Evolutionary conservation across 2,797 vertebrate species (phyloP).

Genomic region (Pseudochirops cupreus): DNA sequence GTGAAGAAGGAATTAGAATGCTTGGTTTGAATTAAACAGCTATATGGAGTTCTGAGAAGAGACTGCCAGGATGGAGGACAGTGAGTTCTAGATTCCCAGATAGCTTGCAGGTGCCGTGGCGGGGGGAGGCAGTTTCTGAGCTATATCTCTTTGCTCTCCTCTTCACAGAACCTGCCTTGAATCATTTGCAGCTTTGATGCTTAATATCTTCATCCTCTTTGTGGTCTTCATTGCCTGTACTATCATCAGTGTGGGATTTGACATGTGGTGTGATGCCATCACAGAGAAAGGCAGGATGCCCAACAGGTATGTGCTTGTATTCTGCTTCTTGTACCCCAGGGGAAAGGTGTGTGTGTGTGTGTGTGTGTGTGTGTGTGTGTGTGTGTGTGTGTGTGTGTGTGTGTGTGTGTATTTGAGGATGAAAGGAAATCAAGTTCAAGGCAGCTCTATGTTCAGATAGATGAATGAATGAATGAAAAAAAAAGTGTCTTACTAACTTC

Average conservation of each 20-base stretch:
- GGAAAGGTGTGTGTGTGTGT: neutral
- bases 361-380: slow-evolving; percentile 3
- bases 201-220: slow-evolving; percentile 94
- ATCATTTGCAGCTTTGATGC: slow-evolving; percentile 96
- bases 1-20: neutral
- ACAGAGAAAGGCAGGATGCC: slow-evolving; percentile 93
- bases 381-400: neutral
- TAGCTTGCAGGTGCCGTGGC: slow-evolving; percentile 78
- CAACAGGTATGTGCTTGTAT: slow-evolving; percentile 89
- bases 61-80: neutral
- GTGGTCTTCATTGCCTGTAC: slow-evolving; percentile 98
- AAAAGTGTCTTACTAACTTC: neutral
- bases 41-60: neutral
- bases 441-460: neutral
- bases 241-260: slow-evolving; percentile 97
- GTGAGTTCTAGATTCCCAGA: slow-evolving; percentile 32
- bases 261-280: slow-evolving; percentile 97
- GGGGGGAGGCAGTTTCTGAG: slow-evolving; percentile 65
- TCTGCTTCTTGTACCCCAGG: neutral
- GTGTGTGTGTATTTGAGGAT: neutral
- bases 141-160: slow-evolving; percentile 21
- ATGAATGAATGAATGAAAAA: neutral
- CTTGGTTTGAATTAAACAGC: neutral
- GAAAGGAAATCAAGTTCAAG: neutral
- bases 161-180: slow-evolving; percentile 94